Base-by-base conservation (phyloP, 1,140 invertebrate genomes). In the Drosophila sp. region DNA sequence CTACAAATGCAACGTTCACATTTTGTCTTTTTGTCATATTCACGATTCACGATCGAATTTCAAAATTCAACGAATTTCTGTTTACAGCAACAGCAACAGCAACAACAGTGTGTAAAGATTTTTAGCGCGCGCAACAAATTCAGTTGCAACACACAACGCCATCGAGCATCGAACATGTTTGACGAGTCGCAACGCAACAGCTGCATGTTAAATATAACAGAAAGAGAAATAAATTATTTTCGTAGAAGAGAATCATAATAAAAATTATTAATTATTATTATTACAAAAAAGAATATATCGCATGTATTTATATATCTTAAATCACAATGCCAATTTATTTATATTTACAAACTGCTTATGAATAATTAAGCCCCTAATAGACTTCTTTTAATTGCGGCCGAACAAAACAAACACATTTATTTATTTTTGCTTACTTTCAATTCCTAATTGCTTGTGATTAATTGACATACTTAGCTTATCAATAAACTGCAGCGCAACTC, bases 1-100 rank as follows among this genome's bases (percentile, higher is more conserved):
- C 46, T 34, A 62, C 18, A 69, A 62, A 54, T 66, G 69, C 69
- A 43, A 29, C 62, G 53, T 58, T 72, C 58, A 51, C 62, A 72
- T 66, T 72, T 36, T 7, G 4, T 4, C 4, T 4, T 4, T 38
- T 11, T 48, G 16, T 25, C 57, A 53, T 43, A 6, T 46, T 46
- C 45, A 29, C 34, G 58, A 54, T 11, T 40, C 53, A 45, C 53
- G 69, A 72, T 72, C 69, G 9, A 38, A 66, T 72, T 72, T 51
- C 27, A 66, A 72, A 72, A 27, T 56, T 66, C 63, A 66, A 66
- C 69, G 69, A 58, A 58, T 58, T 58, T 72, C 14, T 29, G 27
- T 27, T 21, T 13, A 46, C 43, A 50, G 48, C 27, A 64, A 40
- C 40, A 54, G 29, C 34, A 41, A 8, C 41, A 14, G 4, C 40